Conservation (phyloP, 2,797 vertebrate genomes). For the Enteromius viviparus region DNA sequence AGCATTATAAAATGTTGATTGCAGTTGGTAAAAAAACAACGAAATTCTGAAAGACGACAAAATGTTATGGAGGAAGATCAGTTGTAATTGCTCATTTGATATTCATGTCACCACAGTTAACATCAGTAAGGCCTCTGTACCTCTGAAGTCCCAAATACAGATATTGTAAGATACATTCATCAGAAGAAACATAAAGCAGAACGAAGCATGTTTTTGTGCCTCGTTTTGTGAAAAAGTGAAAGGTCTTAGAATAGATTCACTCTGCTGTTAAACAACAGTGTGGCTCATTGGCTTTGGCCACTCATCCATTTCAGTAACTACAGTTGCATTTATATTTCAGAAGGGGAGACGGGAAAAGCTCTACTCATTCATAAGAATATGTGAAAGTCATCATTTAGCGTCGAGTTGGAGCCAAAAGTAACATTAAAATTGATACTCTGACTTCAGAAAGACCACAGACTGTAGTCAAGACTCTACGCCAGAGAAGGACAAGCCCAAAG, state of each 20-base stretch:
- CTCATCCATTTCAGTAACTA: slow-evolving; percentile 20
- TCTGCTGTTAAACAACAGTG: slow-evolving; percentile 8
- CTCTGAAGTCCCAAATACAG: not conserved
- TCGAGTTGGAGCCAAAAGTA: slow-evolving; percentile 13
- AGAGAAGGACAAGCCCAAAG: not conserved
- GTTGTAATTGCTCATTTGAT: not conserved
- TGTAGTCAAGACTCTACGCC: not conserved
- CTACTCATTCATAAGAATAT: slow-evolving; percentile 25
- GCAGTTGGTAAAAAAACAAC: not conserved
- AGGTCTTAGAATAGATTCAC: slow-evolving; percentile 2
- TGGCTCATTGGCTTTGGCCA: slow-evolving; percentile 2
- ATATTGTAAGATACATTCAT: not conserved
- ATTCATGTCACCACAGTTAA: not conserved
- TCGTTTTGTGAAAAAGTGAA: not conserved
- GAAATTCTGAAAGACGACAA: not conserved
- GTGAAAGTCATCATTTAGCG: slow-evolving; percentile 23
- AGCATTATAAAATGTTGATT: not conserved
- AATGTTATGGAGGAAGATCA: not conserved
- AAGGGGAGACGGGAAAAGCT: not conserved
- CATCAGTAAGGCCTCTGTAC: not conserved
- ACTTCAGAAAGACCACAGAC: slow-evolving; percentile 26
- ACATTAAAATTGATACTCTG: slow-evolving; percentile 36
- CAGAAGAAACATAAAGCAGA: not conserved
- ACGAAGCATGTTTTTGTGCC: not conserved
- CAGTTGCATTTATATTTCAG: slow-evolving; percentile 31